Evolutionary conservation across 2,797 vertebrate genomes (phyloP).

Genomic region (Sebastes matsubarae): DNA sequence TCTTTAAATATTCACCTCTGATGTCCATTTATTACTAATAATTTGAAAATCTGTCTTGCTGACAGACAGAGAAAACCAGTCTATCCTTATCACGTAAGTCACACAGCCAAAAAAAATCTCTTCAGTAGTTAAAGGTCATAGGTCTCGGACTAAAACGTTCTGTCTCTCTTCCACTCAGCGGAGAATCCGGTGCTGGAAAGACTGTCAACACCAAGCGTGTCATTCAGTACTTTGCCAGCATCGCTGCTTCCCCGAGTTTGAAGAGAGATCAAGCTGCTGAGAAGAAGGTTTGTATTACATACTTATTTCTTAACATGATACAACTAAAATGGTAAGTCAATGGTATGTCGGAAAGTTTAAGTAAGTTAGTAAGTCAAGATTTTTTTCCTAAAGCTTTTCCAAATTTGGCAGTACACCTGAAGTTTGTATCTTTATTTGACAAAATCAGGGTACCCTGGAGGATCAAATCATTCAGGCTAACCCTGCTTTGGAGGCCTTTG

Average conservation of each 20-base stretch:
- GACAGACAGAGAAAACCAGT: constrained; percentile 90
- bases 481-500: constrained; percentile 89
- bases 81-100: constrained; percentile 91
- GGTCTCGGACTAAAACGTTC: neutral
- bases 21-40: neutral
- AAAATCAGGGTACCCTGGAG: constrained; percentile 85
- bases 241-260: constrained; percentile 83
- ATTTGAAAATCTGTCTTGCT: neutral
- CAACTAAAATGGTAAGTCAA: neutral
- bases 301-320: neutral
- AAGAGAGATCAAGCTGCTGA: constrained; percentile 84
- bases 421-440: neutral
- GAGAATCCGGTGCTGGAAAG: constrained; percentile 94
- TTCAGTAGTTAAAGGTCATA: neutral
- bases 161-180: constrained; percentile 67
- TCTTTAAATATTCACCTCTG: neutral
- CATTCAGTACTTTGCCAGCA: constrained; percentile 92
- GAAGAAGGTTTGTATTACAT: constrained; percentile 79
- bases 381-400: neutral
- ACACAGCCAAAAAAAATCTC: neutral
- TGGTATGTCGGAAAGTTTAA: neutral
- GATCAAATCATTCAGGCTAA: constrained; percentile 93
- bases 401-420: neutral
- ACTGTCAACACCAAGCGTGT: constrained; percentile 94
- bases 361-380: neutral